Conservation (phyloP, 30 jellyfish, hydroid and myxozoan genomes). For the Pseudorhiza aurosa region DNA sequence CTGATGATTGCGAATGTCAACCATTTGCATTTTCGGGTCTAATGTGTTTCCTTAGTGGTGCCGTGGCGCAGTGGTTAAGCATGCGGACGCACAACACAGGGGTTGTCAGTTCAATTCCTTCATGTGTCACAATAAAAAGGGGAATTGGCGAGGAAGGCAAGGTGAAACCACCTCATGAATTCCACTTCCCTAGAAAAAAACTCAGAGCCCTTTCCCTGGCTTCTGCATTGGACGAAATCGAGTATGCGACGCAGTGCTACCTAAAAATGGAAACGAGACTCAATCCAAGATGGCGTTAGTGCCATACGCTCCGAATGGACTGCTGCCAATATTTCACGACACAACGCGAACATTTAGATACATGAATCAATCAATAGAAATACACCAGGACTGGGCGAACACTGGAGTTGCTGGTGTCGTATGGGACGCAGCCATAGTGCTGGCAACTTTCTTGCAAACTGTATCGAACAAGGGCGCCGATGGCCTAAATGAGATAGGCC, state of each 20-base stretch:
- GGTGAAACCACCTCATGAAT: no score
- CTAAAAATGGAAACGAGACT: background rate
- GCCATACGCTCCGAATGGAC: slow-evolving; percentile 49
- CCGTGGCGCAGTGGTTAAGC: no score
- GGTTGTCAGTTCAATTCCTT: no score
- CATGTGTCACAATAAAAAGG: no score
- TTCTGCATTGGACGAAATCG: no score
- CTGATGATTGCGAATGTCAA: no score
- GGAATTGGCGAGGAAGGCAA: no score
- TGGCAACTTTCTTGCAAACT: slow-evolving; percentile 58
- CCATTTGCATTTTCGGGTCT: no score
- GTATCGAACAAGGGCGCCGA: slow-evolving; percentile 4
- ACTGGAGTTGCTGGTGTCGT: slow-evolving; percentile 97
- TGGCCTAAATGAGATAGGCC: slow-evolving; percentile 1
- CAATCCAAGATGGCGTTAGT: slow-evolving; percentile 79
- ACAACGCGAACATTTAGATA: slow-evolving; percentile 55
- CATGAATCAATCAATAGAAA: slow-evolving; percentile 31
- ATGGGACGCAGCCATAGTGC: slow-evolving; percentile 92
- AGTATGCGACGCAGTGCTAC: background rate
- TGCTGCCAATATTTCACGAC: slow-evolving; percentile 45
- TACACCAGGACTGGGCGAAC: slow-evolving; percentile 67
- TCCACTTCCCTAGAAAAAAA: no score
- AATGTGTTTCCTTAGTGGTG: no score
- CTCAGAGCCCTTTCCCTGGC: no score
- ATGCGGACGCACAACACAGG: no score